Evolutionary conservation across 35 echinoderm and acorn worm species (phyloP).

Genomic region (Heliocidaris erythrogramma): DNA sequence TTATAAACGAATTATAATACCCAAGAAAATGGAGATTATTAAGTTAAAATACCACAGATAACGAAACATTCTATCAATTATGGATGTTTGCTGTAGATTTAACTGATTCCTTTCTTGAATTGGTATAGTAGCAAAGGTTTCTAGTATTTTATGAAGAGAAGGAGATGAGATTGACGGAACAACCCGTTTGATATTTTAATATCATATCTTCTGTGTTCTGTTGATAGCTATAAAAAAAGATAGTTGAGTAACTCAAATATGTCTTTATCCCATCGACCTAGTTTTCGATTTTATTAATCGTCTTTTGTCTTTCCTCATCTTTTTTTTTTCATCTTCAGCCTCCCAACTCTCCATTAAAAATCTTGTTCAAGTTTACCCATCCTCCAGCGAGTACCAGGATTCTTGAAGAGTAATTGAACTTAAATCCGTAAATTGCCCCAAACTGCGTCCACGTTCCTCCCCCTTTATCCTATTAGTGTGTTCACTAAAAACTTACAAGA

Average conservation of each 20-base stretch:
- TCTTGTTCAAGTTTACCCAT: background rate
- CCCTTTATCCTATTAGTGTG: constrained; percentile 23
- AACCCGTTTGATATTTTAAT: no score
- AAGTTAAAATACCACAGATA: no score
- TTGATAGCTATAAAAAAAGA: no score
- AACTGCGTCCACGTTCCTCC: constrained; percentile 24
- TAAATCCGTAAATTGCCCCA: constrained; percentile 45
- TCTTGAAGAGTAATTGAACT: constrained; percentile 25
- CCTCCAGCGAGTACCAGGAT: background rate
- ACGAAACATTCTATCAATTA: no score
- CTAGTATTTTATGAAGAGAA: no score
- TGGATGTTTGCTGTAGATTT: no score
- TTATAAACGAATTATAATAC: no score
- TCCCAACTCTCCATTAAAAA: background rate
- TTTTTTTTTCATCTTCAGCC: background rate
- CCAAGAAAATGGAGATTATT: no score
- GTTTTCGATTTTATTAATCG: background rate
- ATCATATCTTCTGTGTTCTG: no score
- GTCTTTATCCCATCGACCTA: constrained; percentile 29
- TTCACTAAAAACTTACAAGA: background rate
- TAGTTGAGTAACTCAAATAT: background rate
- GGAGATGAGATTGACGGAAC: no score
- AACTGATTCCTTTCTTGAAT: no score
- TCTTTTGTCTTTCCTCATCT: background rate
- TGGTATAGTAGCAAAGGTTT: no score